A percentile compares a stretch with the other conserved stretches of the same genome.
Conservation (phyloP, 1,140 invertebrate genomes). For the Pectinophora gossypiella region DNA sequence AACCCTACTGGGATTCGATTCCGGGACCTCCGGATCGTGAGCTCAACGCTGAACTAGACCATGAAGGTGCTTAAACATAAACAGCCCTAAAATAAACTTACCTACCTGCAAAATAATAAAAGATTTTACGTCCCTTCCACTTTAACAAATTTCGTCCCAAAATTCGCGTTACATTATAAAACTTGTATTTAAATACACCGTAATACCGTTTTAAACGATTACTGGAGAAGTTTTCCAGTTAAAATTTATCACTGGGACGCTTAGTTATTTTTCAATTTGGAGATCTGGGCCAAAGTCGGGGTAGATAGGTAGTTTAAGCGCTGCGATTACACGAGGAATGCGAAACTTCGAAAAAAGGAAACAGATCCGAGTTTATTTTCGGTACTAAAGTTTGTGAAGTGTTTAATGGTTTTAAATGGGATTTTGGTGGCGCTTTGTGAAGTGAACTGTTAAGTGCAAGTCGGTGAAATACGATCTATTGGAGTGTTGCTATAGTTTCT, state of each 20-base stretch:
- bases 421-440: too few relatives aligned
- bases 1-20: too few relatives aligned
- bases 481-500: too few relatives aligned
- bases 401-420: background rate
- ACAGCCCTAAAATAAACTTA: too few relatives aligned
- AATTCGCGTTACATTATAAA: background rate
- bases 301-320: conserved; percentile 40
- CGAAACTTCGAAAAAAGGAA: conserved; percentile 25
- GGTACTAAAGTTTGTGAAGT: background rate
- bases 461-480: too few relatives aligned
- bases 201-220: conserved; percentile 33
- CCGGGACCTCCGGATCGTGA: too few relatives aligned
- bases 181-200: background rate
- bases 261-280: conserved; percentile 67
- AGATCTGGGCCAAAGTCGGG: conserved; percentile 34
- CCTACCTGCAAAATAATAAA: too few relatives aligned
- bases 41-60: too few relatives aligned
- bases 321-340: conserved; percentile 37
- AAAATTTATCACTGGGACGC: conserved; percentile 45
- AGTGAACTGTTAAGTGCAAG: too few relatives aligned
- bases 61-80: background rate
- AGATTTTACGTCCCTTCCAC: too few relatives aligned
- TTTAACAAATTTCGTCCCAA: background rate
- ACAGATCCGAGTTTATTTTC: background rate
- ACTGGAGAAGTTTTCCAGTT: conserved; percentile 32